Evolutionary conservation across 2,888 invertebrate genomes (phyloP), one percentile per base, ranked within the genome.

Genomic region (Lithophane socia): DNA sequence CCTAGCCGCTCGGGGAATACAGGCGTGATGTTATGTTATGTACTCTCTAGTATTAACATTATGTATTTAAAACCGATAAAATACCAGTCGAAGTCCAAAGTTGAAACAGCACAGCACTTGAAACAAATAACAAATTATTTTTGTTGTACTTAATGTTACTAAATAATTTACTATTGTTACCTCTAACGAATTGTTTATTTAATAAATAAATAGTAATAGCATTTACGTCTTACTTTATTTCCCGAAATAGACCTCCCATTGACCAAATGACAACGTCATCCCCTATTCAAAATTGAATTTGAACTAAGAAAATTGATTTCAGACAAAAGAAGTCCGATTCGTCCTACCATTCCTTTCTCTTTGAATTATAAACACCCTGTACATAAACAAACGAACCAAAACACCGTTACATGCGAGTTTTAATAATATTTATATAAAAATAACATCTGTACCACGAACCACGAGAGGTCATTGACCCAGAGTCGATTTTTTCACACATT

Each of bases 361-460:
- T 68, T 64, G 0, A 61, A 29, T 42, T 24, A 37, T 7, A 69
- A 70, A 58, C 69, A 73, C 0, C 7, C 63, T 49, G 13, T 56
- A 54, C 0, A 52, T 44, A 85, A 68, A 83, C 44, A 72, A 71
- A 66, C 58, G 3, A 37, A 54, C 42, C 42, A 58, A 68, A 77
- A 74, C 73, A 83, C 76, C 86, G 79, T 65, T 86, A 83, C 0
- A 49, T 21, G 61, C 69, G 58, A 68, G 65, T 72, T 78, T 69
- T 47, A 71, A 83, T 66, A 77, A 86, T 77, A 83, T 83, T 83
- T 83, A 71, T 49, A 63, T 21, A 73, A 73, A 83, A 86, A 83
- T 65, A 74, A 78, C 83, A 83, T 83, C 74, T 86, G 86, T 72
- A 72, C 8, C 18, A 65, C 18, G 4, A 4, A 72, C 8, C 18